phyloP scores from a whole-genome alignment of 2,888 invertebrate species.

The Cheilosia vernalis region DNA sequence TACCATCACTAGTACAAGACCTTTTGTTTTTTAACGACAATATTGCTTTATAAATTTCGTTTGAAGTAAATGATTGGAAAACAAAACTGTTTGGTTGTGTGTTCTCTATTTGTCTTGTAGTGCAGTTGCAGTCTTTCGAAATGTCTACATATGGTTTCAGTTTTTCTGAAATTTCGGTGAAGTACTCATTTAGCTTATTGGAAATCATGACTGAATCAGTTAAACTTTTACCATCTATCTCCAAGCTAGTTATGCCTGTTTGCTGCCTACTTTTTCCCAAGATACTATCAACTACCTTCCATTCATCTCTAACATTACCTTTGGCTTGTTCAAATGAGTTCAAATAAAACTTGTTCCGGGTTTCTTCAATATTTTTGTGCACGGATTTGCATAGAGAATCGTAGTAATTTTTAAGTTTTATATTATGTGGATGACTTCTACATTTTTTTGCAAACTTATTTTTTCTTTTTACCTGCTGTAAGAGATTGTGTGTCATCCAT shows the following conservation, averaged over 20 bases:
- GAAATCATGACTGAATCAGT: too few relatives aligned
- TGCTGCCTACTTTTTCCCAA: too few relatives aligned
- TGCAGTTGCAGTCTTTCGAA: not conserved
- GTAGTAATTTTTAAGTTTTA: too few relatives aligned
- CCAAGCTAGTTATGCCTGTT: too few relatives aligned
- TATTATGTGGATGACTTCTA: too few relatives aligned
- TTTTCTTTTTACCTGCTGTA: not conserved
- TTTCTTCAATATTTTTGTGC: constrained; percentile 6
- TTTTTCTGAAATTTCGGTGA: too few relatives aligned
- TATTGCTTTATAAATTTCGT: not conserved
- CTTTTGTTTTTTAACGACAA: constrained; percentile 16
- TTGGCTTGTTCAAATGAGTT: not conserved
- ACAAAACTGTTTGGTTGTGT: not conserved
- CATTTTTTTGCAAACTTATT: not conserved
- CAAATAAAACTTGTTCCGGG: constrained; percentile 3
- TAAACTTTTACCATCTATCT: too few relatives aligned
- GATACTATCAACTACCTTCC: too few relatives aligned
- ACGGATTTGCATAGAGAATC: not conserved
- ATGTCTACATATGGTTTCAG: too few relatives aligned
- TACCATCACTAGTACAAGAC: constrained; percentile 16
- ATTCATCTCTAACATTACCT: not conserved
- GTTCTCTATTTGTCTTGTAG: not conserved
- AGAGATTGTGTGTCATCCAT: not conserved
- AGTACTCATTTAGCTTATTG: too few relatives aligned
- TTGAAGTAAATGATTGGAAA: not conserved